phyloP scores from a whole-genome alignment of 2,113 vertebrate genomes.

The Synchiropus splendidus region DNA sequence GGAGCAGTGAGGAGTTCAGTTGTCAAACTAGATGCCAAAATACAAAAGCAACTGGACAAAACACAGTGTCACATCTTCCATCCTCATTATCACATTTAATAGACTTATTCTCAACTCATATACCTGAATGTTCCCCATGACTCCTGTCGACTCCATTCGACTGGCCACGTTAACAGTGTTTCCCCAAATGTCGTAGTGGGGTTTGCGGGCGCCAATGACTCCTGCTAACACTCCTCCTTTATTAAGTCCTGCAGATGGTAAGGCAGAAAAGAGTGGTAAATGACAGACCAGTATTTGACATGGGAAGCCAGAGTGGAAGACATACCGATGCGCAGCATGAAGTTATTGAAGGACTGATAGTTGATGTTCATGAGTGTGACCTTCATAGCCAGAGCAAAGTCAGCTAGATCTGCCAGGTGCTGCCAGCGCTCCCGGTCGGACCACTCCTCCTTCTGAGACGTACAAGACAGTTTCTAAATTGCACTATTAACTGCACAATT shows the following conservation, averaged over 20 bases:
- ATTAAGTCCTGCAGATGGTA: constrained; percentile 74
- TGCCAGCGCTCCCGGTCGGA: constrained; percentile 90
- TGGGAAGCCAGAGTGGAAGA: no score
- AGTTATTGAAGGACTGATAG: constrained; percentile 98
- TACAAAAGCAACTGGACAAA: no score
- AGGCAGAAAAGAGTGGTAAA: not conserved
- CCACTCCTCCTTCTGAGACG: constrained; percentile 70
- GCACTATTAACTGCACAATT: no score
- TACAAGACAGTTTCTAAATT: no score
- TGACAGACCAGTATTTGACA: no score
- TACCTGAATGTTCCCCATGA: constrained; percentile 96
- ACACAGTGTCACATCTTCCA: no score
- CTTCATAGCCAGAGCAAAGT: constrained; percentile 95
- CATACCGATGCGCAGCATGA: constrained; percentile 94
- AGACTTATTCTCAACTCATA: no score
- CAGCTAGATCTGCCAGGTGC: constrained; percentile 88
- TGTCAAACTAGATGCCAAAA: no score
- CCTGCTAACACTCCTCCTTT: constrained; percentile 89
- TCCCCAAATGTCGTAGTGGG: constrained; percentile 96
- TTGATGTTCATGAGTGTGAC: constrained; percentile 96
- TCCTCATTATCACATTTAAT: no score
- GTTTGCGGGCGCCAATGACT: constrained; percentile 89
- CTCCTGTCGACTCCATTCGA: constrained; percentile 93
- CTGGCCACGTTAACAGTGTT: constrained; percentile 97
- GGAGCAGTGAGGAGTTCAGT: no score